Conservation (phyloP, 2,113 vertebrate species). For the Globicephala melas region DNA sequence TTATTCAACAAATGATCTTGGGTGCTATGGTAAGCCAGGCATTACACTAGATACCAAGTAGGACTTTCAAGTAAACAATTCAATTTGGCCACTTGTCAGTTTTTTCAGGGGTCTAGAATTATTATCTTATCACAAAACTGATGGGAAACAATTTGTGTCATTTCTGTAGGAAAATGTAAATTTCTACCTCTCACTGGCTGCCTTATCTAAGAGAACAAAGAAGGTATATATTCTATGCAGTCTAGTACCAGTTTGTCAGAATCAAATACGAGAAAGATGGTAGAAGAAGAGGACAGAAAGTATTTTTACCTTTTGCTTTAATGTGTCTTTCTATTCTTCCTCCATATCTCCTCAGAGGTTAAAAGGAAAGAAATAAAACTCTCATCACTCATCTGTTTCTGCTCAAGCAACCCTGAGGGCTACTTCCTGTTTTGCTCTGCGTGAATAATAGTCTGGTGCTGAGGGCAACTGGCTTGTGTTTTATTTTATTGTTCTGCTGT, state of each 20-base stretch:
- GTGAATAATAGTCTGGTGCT: slow-evolving; percentile 50
- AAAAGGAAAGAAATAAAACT: slow-evolving; percentile 58
- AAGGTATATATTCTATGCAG: neutral
- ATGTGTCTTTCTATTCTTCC: neutral
- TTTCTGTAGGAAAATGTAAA: neutral
- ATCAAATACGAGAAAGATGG: neutral
- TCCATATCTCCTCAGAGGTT: neutral
- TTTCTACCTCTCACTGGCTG: neutral
- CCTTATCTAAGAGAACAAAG: neutral
- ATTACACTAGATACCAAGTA: neutral
- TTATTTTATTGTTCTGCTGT: slow-evolving; percentile 70
- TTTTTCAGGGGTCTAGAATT: neutral
- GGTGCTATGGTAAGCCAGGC: neutral
- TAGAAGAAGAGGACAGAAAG: neutral
- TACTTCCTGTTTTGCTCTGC: slow-evolving; percentile 62
- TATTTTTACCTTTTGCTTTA: neutral
- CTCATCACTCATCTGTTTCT: slow-evolving; percentile 34
- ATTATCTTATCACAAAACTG: neutral
- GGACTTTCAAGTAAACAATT: neutral
- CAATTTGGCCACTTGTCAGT: neutral
- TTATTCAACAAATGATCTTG: neutral
- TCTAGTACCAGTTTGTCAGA: neutral
- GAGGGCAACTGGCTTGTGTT: slow-evolving; percentile 60
- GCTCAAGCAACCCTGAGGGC: slow-evolving; percentile 50
- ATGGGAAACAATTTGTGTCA: neutral